phyloP scores from a whole-genome alignment of 2,797 vertebrate genomes.

The Stomatorhinus walkeri region DNA sequence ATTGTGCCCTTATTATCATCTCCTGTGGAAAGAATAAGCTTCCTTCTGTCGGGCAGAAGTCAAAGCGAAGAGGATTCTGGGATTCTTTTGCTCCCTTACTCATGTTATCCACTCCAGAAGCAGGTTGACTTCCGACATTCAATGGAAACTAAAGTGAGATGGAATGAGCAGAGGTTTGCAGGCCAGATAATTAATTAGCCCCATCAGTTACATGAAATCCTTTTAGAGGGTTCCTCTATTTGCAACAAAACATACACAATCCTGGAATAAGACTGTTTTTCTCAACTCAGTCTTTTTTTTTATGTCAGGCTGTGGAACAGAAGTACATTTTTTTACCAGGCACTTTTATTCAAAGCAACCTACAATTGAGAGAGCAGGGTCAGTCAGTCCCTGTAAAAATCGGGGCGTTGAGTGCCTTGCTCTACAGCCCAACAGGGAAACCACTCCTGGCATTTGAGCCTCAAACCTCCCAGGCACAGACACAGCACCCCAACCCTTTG shows the following conservation, averaged over 20 bases:
- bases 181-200: conserved; percentile 67
- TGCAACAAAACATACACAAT: neutral
- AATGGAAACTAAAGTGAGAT: conserved; percentile 63
- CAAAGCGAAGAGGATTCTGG: conserved; percentile 47
- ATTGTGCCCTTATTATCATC: conserved; percentile 49
- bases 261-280: conserved; percentile 28
- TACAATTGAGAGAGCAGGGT: neutral
- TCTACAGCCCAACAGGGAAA: neutral
- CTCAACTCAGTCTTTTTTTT: neutral
- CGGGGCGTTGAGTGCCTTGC: neutral
- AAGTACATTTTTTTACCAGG: neutral
- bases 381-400: neutral
- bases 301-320: neutral
- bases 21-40: conserved; percentile 28
- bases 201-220: conserved; percentile 1
- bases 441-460: neutral
- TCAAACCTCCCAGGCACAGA: neutral
- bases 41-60: conserved; percentile 40
- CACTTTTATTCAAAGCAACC: neutral
- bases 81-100: conserved; percentile 44
- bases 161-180: conserved; percentile 66
- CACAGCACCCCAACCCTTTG: neutral
- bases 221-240: neutral
- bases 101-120: conserved; percentile 67
- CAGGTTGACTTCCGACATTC: conserved; percentile 64